These are phyloP conservation scores for Rhodeus uyekii DNA, from an alignment of 2,797 vertebrate genomes.

Conservation along the genomic window DNA sequence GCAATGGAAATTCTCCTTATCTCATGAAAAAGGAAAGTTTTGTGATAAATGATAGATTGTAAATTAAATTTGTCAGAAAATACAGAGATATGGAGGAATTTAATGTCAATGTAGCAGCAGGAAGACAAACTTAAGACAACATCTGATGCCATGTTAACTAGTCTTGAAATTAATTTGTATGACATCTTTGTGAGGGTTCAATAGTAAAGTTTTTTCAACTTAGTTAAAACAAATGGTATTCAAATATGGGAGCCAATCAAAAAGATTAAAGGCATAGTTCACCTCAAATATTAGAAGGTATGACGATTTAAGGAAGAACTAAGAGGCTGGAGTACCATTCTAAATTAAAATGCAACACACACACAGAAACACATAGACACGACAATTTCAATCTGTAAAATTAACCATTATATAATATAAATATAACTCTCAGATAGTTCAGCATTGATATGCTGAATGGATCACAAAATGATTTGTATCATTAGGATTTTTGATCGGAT, in stretches of 20 bases:
- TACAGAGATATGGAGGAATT: background rate
- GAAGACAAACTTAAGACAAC: background rate
- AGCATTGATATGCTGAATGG: too few relatives aligned
- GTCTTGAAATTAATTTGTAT: background rate
- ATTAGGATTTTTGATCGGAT: too few relatives aligned
- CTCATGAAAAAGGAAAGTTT: background rate
- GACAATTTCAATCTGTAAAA: too few relatives aligned
- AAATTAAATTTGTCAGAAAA: background rate
- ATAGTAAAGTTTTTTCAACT: background rate
- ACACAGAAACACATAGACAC: too few relatives aligned
- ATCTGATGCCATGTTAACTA: background rate
- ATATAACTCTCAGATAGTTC: too few relatives aligned
- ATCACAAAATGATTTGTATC: too few relatives aligned
- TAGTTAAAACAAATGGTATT: background rate
- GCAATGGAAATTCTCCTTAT: slow-evolving; percentile 29
- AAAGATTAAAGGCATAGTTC: background rate
- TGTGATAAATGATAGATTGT: background rate
- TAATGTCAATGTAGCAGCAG: background rate
- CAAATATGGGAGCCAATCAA: background rate
- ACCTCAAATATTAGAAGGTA: background rate
- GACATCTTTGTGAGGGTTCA: background rate
- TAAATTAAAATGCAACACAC: background rate
- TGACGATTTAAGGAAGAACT: background rate
- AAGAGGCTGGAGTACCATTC: background rate
- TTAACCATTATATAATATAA: too few relatives aligned